phyloP scores from a whole-genome alignment of 2,797 vertebrate species.

The Euphonia xanthogaster region DNA sequence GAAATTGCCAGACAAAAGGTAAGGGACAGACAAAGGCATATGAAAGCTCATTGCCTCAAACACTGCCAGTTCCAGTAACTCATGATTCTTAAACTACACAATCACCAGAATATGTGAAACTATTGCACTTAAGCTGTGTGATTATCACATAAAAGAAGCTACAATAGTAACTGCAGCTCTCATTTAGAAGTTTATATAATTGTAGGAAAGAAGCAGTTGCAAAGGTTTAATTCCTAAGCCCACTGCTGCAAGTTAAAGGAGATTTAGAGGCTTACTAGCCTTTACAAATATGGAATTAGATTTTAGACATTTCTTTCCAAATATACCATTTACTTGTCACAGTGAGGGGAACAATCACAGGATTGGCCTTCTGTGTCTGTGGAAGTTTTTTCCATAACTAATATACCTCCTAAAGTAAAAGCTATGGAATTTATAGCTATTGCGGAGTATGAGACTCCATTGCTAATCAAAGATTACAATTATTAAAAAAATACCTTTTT shows the following conservation, averaged over 20 bases:
- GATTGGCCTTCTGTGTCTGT: not conserved
- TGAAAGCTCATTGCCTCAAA: not conserved
- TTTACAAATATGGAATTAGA: not conserved
- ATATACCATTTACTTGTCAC: not conserved
- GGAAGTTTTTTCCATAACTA: not conserved
- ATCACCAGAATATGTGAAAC: not conserved
- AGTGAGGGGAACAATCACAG: not conserved
- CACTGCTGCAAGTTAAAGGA: not conserved
- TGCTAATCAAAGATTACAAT: not conserved
- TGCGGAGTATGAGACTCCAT: not conserved
- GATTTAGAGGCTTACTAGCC: not conserved
- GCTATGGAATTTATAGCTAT: not conserved
- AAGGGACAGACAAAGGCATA: not conserved
- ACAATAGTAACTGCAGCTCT: not conserved
- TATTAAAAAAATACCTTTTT: slow-evolving; percentile 76
- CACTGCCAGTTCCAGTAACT: not conserved
- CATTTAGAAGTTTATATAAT: not conserved
- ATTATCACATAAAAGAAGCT: not conserved
- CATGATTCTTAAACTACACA: not conserved
- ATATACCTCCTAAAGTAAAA: not conserved
- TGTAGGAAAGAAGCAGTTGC: not conserved
- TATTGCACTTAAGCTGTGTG: not conserved
- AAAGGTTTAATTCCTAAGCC: not conserved
- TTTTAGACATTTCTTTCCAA: not conserved
- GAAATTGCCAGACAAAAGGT: not conserved